These are phyloP conservation scores for Callionymus lyra DNA, from an alignment of 2,113 vertebrate genomes.

Conservation along the genomic window DNA sequence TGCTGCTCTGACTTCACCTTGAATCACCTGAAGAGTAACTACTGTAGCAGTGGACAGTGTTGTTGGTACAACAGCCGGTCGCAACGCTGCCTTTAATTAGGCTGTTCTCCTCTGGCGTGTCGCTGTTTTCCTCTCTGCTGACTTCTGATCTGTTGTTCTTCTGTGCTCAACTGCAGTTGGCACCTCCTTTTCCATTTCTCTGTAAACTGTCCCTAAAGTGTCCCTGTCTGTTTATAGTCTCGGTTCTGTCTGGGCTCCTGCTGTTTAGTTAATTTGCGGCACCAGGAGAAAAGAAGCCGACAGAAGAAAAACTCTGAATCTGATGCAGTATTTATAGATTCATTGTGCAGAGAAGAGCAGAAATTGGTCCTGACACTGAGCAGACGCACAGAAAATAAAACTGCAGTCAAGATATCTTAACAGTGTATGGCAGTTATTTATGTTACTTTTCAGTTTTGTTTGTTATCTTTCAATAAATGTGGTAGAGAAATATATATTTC, in stretches of 20 bases:
- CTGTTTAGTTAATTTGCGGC: constrained; percentile 4
- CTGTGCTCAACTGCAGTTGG: constrained; percentile 34
- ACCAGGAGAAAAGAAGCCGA: too few species aligned
- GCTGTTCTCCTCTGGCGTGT: constrained; percentile 32
- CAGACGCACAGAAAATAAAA: too few species aligned
- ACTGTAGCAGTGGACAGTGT: constrained; percentile 23
- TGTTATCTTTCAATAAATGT: too few species aligned
- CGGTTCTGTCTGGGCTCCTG: constrained; percentile 41
- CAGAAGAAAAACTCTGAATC: too few species aligned
- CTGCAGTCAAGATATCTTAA: too few species aligned
- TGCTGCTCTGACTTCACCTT: constrained; percentile 52
- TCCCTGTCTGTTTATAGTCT: constrained; percentile 25
- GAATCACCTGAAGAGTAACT: constrained; percentile 28
- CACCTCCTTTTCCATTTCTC: constrained; percentile 33
- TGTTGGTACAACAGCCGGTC: constrained; percentile 38
- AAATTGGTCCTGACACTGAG: too few species aligned
- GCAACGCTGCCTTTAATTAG: constrained; percentile 46
- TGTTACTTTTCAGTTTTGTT: too few species aligned
- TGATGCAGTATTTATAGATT: too few species aligned
- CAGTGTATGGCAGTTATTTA: too few species aligned
- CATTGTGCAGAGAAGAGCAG: too few species aligned
- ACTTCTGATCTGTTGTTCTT: constrained; percentile 51
- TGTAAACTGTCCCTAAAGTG: constrained; percentile 31
- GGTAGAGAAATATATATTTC: too few species aligned
- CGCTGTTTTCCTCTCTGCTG: constrained; percentile 24